These are phyloP conservation scores for Dermolepida albohirtum DNA, from an alignment of 2,888 invertebrate genomes.

Conservation along the genomic window DNA sequence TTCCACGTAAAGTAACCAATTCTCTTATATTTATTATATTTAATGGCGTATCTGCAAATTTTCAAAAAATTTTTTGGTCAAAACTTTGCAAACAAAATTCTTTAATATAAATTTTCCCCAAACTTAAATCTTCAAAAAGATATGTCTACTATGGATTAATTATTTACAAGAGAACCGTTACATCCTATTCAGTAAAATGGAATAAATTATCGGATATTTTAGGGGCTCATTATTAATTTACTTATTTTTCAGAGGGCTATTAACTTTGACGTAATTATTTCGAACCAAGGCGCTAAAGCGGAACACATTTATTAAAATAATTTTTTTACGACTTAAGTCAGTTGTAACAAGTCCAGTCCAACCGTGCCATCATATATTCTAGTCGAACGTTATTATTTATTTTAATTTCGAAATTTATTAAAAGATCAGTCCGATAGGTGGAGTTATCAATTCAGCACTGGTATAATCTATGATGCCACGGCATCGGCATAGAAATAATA, in stretches of 20 bases:
- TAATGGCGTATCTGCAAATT: too few relatives aligned
- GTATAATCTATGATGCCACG: constrained; percentile 22
- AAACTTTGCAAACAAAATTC: too few relatives aligned
- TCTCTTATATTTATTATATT: too few relatives aligned
- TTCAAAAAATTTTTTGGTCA: too few relatives aligned
- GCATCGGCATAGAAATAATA: constrained; percentile 37
- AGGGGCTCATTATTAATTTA: background rate
- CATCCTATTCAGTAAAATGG: too few relatives aligned
- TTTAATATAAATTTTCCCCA: too few relatives aligned
- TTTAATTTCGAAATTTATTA: constrained; percentile 41
- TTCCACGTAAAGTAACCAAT: too few relatives aligned
- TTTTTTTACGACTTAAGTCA: background rate
- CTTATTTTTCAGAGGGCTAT: background rate
- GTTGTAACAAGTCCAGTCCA: constrained; percentile 2
- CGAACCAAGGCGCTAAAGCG: background rate
- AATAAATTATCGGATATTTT: background rate
- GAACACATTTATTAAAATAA: constrained; percentile 13
- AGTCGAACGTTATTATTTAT: constrained; percentile 28
- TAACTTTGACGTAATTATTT: constrained; percentile 8
- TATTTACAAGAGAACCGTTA: too few relatives aligned
- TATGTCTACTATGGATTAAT: too few relatives aligned
- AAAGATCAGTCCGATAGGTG: constrained; percentile 28
- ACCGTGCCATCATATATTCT: constrained; percentile 13
- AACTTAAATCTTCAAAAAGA: too few relatives aligned
- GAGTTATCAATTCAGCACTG: constrained; percentile 32